Conservation (phyloP, 2,797 vertebrate genomes). For the Molossus molossus region DNA sequence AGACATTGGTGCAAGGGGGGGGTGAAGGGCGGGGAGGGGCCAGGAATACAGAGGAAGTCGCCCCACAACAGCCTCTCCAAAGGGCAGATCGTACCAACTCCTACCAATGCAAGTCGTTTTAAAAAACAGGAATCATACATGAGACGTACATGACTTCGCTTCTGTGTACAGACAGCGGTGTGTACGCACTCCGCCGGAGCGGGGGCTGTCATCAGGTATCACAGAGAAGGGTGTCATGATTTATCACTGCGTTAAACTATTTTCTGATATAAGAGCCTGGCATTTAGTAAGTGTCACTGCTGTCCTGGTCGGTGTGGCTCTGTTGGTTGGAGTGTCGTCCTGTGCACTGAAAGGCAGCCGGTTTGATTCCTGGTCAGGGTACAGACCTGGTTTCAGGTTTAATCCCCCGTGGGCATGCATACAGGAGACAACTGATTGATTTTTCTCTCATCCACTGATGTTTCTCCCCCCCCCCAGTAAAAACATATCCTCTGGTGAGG, state of each 20-base stretch:
- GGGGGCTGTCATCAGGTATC: accelerated
- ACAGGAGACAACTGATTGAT: too few relatives aligned
- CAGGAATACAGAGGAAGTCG: accelerated
- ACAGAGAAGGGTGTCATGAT: accelerated
- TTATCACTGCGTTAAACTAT: background rate
- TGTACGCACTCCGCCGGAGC: accelerated
- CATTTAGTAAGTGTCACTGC: background rate
- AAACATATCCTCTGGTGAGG: too few relatives aligned
- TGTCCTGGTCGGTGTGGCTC: too few relatives aligned
- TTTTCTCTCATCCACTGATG: too few relatives aligned
- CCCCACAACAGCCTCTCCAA: accelerated
- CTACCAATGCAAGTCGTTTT: too few relatives aligned
- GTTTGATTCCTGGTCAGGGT: too few relatives aligned
- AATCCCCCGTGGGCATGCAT: too few relatives aligned
- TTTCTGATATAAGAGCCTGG: background rate
- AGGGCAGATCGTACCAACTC: background rate
- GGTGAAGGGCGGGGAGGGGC: accelerated
- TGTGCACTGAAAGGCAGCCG: too few relatives aligned
- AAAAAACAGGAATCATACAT: accelerated
- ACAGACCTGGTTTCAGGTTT: too few relatives aligned
- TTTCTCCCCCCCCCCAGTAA: too few relatives aligned
- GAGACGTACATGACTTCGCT: too few relatives aligned
- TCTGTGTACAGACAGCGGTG: accelerated
- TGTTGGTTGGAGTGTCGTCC: too few relatives aligned
- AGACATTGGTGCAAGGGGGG: accelerated